phyloP scores from a whole-genome alignment of 1,140 invertebrate species.

The Arctopsyche grandis region DNA sequence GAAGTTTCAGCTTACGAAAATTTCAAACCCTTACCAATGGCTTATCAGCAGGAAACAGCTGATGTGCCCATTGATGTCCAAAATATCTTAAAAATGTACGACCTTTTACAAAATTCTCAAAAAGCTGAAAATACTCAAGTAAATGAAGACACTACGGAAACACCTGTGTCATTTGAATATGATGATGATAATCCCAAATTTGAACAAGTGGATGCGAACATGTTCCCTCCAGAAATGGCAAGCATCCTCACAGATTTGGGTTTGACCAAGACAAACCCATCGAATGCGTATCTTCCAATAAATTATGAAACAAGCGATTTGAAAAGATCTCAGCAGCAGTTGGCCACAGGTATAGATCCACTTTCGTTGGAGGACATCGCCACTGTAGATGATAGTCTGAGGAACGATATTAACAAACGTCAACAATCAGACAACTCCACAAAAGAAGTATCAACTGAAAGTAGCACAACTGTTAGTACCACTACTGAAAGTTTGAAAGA shows the following conservation, averaged over 20 bases:
- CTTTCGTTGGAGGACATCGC: slow-evolving; percentile 39
- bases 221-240: slow-evolving; percentile 51
- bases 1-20: slow-evolving; percentile 45
- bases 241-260: slow-evolving; percentile 52
- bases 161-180: neutral
- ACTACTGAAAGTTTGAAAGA: slow-evolving; percentile 55
- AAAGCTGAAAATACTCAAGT: slow-evolving; percentile 51
- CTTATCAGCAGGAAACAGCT: neutral
- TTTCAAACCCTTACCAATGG: slow-evolving; percentile 48
- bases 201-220: slow-evolving; percentile 44
- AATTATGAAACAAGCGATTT: neutral
- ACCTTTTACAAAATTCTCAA: slow-evolving; percentile 20
- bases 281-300: neutral
- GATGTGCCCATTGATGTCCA: slow-evolving; percentile 40
- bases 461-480: slow-evolving; percentile 55
- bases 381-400: slow-evolving; percentile 45
- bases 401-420: slow-evolving; percentile 57
- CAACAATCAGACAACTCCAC: slow-evolving; percentile 41
- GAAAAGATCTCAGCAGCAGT: neutral
- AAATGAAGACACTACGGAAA: neutral
- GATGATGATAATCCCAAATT: slow-evolving; percentile 27
- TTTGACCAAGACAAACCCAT: slow-evolving; percentile 10
- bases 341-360: slow-evolving; percentile 42
- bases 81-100: slow-evolving; percentile 46
- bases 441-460: slow-evolving; percentile 49